Base-by-base conservation (phyloP, 1,140 invertebrate species). In the Copidosoma floridanum region DNA sequence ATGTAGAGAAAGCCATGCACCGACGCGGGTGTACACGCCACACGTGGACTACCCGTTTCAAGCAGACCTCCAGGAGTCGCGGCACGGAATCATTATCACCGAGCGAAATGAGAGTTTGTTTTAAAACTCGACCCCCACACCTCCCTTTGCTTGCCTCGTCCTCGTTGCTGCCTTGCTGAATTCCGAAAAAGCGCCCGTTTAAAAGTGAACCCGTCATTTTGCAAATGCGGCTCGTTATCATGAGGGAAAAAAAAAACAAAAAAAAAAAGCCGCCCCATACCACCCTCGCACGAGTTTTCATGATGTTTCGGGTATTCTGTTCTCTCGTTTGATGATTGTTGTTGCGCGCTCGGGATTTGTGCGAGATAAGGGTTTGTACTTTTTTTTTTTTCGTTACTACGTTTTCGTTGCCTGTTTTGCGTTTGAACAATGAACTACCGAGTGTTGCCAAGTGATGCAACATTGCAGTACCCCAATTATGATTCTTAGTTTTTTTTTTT, bases 71-170 rank as follows among this genome's bases (percentile, higher is more conserved):
- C 32, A 65, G 59, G 64, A 55, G 55, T 61, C 53, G 54, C 50
- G 56, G 48, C 60, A 63, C 61, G 61, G 43, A 63, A 63, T 63
- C 61, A 63, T 63, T 62, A 62, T 62, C 61, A 63, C 57, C 55
- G 55, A 40, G 54, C 57, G 48, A 43, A 57, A 57, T 51, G 61
- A 29, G 55, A 63, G 55, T 57, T 63, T 63, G 61, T 63, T 63
- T 57, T 65, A 48, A 59, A 57, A 52, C 54, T 58, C 47, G 26
- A 23, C 43, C 37, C 38, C 23, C 43, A 38, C 2, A n/a, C 23
- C 44, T 35, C 40, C 41, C 16, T 11, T 14, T 32, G n/a, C 26
- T 50, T 40, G 26, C 40, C 12, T 47, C 35, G 7, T 14, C 21
- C 16, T 40, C 23, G 21, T 53, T 43, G 43, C 37, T 37, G 43